A percentile compares a stretch with the other conserved stretches of the same genome.
Evolutionary conservation across 2,888 invertebrate species (phyloP).

Genomic region (Acanthosepion pharaonis): DNA sequence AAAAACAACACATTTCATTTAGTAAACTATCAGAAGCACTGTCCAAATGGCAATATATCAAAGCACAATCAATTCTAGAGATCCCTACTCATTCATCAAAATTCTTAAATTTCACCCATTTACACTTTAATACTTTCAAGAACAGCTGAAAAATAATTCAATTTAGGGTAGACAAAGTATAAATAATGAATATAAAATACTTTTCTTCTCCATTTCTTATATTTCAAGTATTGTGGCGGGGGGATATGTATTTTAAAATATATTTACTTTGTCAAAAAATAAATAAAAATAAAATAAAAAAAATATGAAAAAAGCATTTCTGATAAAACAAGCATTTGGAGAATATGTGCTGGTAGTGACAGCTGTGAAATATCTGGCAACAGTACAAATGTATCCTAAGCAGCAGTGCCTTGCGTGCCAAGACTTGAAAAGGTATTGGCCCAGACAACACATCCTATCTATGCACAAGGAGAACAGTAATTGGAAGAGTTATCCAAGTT

Average conservation of each 20-base stretch:
- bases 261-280: neutral
- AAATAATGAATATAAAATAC: neutral
- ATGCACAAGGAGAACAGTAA: neutral
- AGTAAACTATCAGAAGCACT: neutral
- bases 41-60: neutral
- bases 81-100: neutral
- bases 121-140: neutral
- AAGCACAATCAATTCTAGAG: neutral
- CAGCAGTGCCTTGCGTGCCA: neutral
- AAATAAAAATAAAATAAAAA: neutral
- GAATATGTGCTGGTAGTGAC: neutral
- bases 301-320: neutral
- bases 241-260: neutral
- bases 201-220: neutral
- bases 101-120: neutral
- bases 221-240: neutral
- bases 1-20: neutral
- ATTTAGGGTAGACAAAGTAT: neutral
- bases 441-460: slow-evolving; percentile 17
- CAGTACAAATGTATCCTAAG: slow-evolving; percentile 6
- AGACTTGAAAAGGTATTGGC: neutral
- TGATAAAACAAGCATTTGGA: neutral
- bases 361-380: neutral
- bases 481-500: slow-evolving; percentile 15
- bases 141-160: neutral